Evolutionary conservation across 2,888 invertebrate genomes (phyloP), one percentile per base, ranked within the genome.

Genomic region (Chymomyza caudatula): DNA sequence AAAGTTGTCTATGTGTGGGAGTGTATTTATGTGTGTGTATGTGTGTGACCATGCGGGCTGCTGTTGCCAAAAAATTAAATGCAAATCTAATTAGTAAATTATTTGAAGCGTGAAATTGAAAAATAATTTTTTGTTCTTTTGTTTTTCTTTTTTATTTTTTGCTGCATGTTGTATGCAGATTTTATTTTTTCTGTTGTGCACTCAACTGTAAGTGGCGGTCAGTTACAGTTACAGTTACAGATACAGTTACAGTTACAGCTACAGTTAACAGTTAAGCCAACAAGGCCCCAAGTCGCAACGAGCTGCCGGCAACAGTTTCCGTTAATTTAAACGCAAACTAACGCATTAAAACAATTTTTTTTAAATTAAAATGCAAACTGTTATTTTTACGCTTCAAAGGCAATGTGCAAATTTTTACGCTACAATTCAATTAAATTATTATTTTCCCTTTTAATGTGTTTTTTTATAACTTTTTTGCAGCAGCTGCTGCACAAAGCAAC

Each of bases 21-120:
- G 51, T 51, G 17, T 57, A 25, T n/a, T 3, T 47, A 25, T 13
- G 3, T 51, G 51, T 51, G 17, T 57, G 44, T n/a, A 3, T 47
- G 49, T 17, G 25, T 47, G 11, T 37, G 25, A 37, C 29, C 29
- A 37, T 37, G 29, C 29, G 29, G 29, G 29, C 69, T 70, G 67
- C 68, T 74, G 71, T 60, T 84, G 71, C 77, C 71, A 71, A 82
- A 84, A 84, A 77, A 80, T 80, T 77, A 79, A 78, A 83, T 85
- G 88, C 81, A 88, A 88, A 87, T 88, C 87, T 89, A 89, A 88
- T 88, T 88, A 88, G 88, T 87, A 87, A 85, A 88, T 71, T 85
- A 80, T 85, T 87, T 85, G 85, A 87, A 83, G 89, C 89, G 85
- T 89, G 87, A 88, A 88, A 88, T 88, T 88, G 87, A 85, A 87